A percentile compares a stretch with the other conserved stretches of the same genome.
phyloP scores from a whole-genome alignment of 1,140 invertebrate genomes.

The Meloidogyne exigua region DNA sequence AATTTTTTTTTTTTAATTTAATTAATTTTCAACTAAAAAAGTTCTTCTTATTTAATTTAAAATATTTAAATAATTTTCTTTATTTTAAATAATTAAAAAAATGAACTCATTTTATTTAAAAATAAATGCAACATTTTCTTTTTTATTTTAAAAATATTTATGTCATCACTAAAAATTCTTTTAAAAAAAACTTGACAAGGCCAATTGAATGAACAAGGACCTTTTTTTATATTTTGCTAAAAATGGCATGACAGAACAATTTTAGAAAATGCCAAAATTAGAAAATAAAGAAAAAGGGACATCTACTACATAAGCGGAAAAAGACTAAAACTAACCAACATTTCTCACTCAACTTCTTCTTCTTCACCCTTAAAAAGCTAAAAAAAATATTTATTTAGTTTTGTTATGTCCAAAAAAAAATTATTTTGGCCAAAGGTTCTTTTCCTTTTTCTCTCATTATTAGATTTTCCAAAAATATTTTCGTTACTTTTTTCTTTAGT shows the following conservation, averaged over 20 bases:
- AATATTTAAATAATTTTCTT: not conserved
- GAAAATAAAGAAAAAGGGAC: not conserved
- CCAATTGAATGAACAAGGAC: conserved; percentile 4
- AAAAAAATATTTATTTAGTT: not conserved
- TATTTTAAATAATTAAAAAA: not conserved
- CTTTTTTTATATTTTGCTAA: not conserved
- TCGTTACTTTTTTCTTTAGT: not conserved
- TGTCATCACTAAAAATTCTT: not conserved
- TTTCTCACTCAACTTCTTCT: too few relatives aligned
- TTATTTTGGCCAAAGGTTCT: not conserved
- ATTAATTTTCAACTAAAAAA: too few relatives aligned
- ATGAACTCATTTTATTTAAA: not conserved
- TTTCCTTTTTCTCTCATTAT: too few relatives aligned
- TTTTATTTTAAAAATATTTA: not conserved
- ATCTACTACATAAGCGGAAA: too few relatives aligned
- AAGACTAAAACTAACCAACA: too few relatives aligned
- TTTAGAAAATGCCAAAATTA: conserved; percentile 3
- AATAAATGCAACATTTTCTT: not conserved
- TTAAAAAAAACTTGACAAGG: not conserved
- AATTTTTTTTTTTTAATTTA: too few relatives aligned
- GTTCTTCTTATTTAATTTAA: not conserved
- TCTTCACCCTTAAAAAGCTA: not conserved
- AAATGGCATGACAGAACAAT: not conserved
- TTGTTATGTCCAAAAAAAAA: not conserved
- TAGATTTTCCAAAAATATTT: not conserved